Evolutionary conservation across 2,797 vertebrate species (phyloP), one percentile per base, ranked within the genome.

Genomic region (Perdix hodgsoniae): DNA sequence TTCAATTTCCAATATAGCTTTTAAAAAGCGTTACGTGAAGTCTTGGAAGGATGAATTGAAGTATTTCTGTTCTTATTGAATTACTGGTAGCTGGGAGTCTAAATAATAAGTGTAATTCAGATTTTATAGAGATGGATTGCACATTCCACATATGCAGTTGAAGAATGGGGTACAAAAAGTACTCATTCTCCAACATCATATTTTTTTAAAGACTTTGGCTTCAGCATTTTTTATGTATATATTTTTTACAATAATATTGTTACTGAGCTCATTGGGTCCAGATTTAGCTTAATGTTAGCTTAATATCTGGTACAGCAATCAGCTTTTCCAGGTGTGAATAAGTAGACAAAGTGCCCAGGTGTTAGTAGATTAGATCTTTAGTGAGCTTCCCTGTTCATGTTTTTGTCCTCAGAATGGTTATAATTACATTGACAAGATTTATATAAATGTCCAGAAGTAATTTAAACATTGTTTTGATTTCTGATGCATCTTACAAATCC

Each of bases 281-380:
- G 40, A 6, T 50, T 52, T 66, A 83, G 33, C 4, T 12, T 59
- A 23, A 22, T 74, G 17, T 9, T 63, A n/a, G n/a, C n/a, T n/a
- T n/a, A n/a, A n/a, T n/a, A n/a, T 44, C 8, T 67, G 11, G 1
- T 71, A 61, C 11, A 18, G 8, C 1, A 10, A 33, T 71, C 1
- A 2, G 10, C 45, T 70, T 66, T 89, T 0, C 7, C 60, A 23
- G 15, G 2, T 26, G 50, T 17, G n/a, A 92, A 16, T 75, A 66
- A 39, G 88, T 47, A 40, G 26, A 17, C 11, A 44, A 45, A 5
- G 19, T 69, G 10, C 2, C 2, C 9, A n/a, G 14, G 4, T 66
- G 13, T 79, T 2, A 0, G 29, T 60, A 76, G 24, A 35, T 24
- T 3, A 14, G 50, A 16, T 52, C 24, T 65, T 73, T 29, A 9